Percentiles rank a stretch among this genome's conserved stretches.
phyloP scores from a whole-genome alignment of 2,797 vertebrate genomes.

The Sebastes baramenuke region DNA sequence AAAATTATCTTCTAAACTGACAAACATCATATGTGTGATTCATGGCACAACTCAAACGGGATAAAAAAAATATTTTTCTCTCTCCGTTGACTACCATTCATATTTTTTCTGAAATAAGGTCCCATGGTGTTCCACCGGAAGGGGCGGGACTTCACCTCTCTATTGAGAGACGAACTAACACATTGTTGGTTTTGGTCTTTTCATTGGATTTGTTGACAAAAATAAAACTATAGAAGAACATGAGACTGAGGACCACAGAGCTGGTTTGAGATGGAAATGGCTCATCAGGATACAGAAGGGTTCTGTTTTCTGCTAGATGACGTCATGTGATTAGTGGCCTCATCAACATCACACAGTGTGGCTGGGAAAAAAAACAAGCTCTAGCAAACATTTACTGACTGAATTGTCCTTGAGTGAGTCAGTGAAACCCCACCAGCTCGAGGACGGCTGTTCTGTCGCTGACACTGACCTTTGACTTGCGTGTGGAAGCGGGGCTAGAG shows the following conservation, averaged over 20 bases:
- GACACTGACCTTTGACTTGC: constrained; percentile 22
- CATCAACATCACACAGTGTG: neutral
- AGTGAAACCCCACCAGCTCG: neutral
- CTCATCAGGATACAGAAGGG: neutral
- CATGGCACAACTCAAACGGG: too few relatives aligned
- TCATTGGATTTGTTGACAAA: neutral
- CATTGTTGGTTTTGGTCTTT: neutral
- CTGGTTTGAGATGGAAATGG: neutral
- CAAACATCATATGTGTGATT: too few relatives aligned
- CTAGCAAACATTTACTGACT: constrained; percentile 8
- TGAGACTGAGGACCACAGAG: neutral
- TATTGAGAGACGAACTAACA: neutral
- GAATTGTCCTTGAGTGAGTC: constrained; percentile 8
- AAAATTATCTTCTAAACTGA: too few relatives aligned
- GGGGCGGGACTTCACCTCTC: too few relatives aligned
- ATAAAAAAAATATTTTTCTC: too few relatives aligned
- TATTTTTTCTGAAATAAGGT: too few relatives aligned
- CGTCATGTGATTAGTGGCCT: neutral
- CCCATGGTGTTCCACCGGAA: too few relatives aligned
- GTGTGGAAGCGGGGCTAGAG: neutral
- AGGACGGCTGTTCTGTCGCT: neutral
- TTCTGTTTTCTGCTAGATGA: neutral
- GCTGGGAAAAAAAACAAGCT: neutral
- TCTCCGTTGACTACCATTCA: fast-evolving
- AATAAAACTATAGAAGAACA: neutral